These are phyloP conservation scores for Zaprionus taronus DNA, from an alignment of 1,140 invertebrate genomes.

Conservation along the genomic window DNA sequence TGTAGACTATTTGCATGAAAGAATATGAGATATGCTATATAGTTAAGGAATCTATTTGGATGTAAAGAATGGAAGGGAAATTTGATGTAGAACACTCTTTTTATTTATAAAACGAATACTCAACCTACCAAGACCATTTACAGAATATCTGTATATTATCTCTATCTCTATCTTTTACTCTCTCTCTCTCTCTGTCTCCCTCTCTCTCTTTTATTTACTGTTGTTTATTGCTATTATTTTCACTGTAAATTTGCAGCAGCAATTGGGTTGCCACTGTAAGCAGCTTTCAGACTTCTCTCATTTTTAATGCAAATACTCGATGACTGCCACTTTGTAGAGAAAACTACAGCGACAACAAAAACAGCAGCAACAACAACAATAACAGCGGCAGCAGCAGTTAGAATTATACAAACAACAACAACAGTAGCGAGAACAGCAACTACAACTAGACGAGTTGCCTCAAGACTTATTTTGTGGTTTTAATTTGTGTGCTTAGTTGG, in stretches of 20 bases:
- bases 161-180: too few species aligned
- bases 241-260: conserved; percentile 25
- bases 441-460: conserved; percentile 46
- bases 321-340: conserved; percentile 48
- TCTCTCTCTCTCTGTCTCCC: not conserved
- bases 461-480: conserved; percentile 79
- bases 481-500: conserved; percentile 46
- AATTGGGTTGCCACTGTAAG: conserved; percentile 55
- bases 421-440: conserved; percentile 11
- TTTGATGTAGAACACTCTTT: too few species aligned
- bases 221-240: conserved; percentile 4
- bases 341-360: conserved; percentile 58
- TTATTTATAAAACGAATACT: too few species aligned
- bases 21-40: too few species aligned
- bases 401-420: conserved; percentile 41
- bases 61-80: too few species aligned
- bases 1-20: too few species aligned
- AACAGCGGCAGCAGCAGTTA: conserved; percentile 23
- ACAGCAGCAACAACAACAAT: conserved; percentile 23
- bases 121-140: too few species aligned
- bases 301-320: conserved; percentile 79
- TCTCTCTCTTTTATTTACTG: not conserved
- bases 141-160: too few species aligned
- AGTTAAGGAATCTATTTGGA: too few species aligned
- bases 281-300: conserved; percentile 75